phyloP scores from a whole-genome alignment of 2,113 vertebrate species.

The Mustela lutreola region DNA sequence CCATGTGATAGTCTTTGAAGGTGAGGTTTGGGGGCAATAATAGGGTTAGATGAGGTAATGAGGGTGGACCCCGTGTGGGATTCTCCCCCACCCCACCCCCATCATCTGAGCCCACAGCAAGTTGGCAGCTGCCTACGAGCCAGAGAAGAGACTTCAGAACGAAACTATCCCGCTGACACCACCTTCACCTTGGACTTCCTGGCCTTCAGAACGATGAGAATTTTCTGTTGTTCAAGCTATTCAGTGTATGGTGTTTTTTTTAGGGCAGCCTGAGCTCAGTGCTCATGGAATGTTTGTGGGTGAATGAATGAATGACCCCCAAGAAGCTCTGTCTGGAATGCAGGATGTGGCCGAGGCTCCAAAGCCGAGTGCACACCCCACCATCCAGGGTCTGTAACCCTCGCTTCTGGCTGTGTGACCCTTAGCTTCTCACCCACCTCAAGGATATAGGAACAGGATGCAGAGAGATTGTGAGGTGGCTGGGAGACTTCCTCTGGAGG shows the following conservation, averaged over 20 bases:
- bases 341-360: no score
- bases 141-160: background rate
- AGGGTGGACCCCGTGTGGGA: background rate
- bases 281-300: background rate
- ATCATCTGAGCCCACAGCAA: no score
- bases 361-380: background rate
- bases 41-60: background rate
- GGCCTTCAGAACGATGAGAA: background rate
- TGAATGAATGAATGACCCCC: background rate
- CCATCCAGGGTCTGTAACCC: background rate
- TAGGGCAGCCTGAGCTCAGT: background rate
- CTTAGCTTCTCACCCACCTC: background rate
- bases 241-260: background rate
- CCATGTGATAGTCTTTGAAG: background rate
- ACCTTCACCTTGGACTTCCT: background rate
- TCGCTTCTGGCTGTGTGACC: background rate
- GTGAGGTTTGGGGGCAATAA: background rate
- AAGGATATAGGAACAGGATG: background rate
- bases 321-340: background rate
- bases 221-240: background rate
- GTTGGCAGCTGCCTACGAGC: background rate
- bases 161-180: background rate
- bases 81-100: accelerated
- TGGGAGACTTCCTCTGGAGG: background rate
- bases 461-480: accelerated